Evolutionary conservation across 2,888 invertebrate genomes (phyloP).

Genomic region (Campaea margaritaria): DNA sequence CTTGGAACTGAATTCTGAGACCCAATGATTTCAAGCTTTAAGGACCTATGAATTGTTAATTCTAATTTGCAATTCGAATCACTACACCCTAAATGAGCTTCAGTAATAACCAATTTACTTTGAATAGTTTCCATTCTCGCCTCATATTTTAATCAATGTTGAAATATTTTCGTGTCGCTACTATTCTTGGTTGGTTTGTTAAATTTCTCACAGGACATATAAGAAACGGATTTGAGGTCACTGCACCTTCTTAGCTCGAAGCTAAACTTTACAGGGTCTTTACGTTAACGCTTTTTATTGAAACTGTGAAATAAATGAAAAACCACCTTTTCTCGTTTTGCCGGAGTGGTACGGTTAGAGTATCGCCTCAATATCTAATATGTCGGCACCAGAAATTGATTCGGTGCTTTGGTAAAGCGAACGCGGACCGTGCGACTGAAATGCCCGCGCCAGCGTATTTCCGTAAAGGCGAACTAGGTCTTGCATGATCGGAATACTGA

Average conservation of each 20-base stretch:
- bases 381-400: conserved; percentile 40
- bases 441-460: conserved; percentile 19
- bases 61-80: conserved; percentile 27
- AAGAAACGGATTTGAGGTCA: too few relatives aligned
- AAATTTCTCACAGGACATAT: too few relatives aligned
- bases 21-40: conserved; percentile 16
- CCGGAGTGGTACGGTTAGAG: conserved; percentile 19
- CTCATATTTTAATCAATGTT: conserved; percentile 1
- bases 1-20: conserved; percentile 30
- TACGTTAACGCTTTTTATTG: background rate
- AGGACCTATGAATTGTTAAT: conserved; percentile 28
- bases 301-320: background rate
- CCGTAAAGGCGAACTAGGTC: conserved; percentile 20
- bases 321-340: background rate
- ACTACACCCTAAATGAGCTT: conserved; percentile 14
- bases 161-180: background rate
- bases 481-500: conserved; percentile 25
- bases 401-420: conserved; percentile 31
- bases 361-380: conserved; percentile 22
- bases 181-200: too few relatives aligned
- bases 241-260: too few relatives aligned
- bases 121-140: background rate
- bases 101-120: conserved; percentile 18
- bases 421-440: conserved; percentile 17
- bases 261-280: too few relatives aligned